Conservation (phyloP, 2,113 vertebrate species). For the Ivindomyrus marchei region DNA sequence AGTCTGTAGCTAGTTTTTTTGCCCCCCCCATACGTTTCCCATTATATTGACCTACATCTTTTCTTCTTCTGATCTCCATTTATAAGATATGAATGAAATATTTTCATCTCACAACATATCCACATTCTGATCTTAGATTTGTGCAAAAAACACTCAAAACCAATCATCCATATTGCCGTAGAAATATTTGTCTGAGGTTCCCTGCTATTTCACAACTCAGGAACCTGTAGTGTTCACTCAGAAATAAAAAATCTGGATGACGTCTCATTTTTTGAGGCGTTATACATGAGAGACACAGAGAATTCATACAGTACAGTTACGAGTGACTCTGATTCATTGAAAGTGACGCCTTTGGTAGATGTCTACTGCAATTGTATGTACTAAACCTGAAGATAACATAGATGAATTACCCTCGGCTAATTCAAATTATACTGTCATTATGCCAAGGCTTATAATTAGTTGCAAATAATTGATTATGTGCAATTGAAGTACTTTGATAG, state of each 20-base stretch:
- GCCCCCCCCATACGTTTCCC: background rate
- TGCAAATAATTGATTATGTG: constrained; percentile 38
- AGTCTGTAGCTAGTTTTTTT: background rate
- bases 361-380: constrained; percentile 21
- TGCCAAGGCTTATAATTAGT: constrained; percentile 43
- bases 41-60: background rate
- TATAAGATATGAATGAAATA: background rate
- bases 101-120: background rate
- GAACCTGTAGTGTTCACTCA: background rate
- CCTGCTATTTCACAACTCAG: background rate
- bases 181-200: background rate
- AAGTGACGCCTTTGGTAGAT: constrained; percentile 17
- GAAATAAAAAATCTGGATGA: background rate
- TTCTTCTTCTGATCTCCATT: background rate
- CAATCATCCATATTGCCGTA: background rate
- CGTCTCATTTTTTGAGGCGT: background rate
- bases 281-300: background rate
- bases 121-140: background rate
- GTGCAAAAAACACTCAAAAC: background rate
- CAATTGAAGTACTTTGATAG: constrained; percentile 41
- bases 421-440: constrained; percentile 41
- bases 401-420: constrained; percentile 41
- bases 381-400: constrained; percentile 34
- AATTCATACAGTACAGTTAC: background rate
- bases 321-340: constrained; percentile 17